A percentile compares a stretch with the other conserved stretches of the same genome.
phyloP scores from a whole-genome alignment of 1,140 invertebrate species.

The Bombus difficillimus region DNA sequence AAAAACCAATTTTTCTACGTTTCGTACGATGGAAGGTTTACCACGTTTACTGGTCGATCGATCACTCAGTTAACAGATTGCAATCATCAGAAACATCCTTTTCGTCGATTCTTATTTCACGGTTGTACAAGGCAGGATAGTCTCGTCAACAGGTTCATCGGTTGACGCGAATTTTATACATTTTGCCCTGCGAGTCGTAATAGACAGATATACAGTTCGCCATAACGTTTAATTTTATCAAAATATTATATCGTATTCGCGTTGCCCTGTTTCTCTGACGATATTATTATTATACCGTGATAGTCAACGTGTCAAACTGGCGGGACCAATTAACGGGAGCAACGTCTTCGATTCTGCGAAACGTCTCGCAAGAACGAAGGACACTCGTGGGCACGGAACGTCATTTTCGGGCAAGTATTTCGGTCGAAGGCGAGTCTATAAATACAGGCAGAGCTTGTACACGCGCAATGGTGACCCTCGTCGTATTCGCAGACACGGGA shows the following conservation, averaged over 20 bases:
- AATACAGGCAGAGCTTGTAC: slow-evolving; percentile 38
- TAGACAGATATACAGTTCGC: no score
- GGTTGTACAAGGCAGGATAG: background rate
- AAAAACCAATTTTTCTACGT: background rate
- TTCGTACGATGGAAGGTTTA: background rate
- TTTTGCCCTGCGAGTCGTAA: no score
- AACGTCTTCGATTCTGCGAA: slow-evolving; percentile 1
- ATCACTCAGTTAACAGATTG: slow-evolving; percentile 10
- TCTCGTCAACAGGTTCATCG: background rate
- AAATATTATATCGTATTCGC: no score
- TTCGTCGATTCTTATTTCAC: background rate
- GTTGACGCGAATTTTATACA: no score
- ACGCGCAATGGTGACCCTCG: slow-evolving; percentile 38
- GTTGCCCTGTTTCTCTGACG: no score
- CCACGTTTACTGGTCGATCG: background rate
- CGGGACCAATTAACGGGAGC: slow-evolving; percentile 17
- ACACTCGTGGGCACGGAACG: background rate
- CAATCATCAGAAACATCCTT: background rate
- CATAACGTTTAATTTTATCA: no score
- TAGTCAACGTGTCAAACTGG: no score
- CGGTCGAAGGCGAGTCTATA: slow-evolving; percentile 31
- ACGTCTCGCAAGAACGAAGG: slow-evolving; percentile 5
- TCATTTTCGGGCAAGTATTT: slow-evolving; percentile 44
- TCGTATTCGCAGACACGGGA: slow-evolving; percentile 66
- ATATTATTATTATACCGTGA: no score